These are phyloP conservation scores for Leptodactylus fuscus DNA, from an alignment of 2,113 vertebrate species.

Conservation along the genomic window DNA sequence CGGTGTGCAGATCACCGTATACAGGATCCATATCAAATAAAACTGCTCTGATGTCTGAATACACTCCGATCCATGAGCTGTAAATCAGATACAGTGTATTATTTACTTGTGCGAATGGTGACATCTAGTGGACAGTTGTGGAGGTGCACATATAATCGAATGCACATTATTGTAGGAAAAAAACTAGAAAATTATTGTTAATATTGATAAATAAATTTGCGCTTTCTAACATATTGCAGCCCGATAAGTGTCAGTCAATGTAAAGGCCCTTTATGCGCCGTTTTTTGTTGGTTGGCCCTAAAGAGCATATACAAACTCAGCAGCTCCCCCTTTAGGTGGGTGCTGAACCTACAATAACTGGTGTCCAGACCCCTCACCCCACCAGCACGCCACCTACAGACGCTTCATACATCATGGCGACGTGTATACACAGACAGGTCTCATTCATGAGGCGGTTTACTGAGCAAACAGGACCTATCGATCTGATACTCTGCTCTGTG, in stretches of 20 bases:
- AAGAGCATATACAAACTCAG: too few species aligned
- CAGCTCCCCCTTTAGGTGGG: too few species aligned
- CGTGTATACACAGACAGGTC: background rate
- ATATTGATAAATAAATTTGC: too few species aligned
- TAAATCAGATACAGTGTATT: too few species aligned
- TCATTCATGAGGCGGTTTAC: background rate
- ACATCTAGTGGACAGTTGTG: constrained; percentile 34
- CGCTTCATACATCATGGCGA: background rate
- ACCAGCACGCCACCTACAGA: background rate
- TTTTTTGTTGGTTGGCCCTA: too few species aligned
- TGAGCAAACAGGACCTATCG: background rate
- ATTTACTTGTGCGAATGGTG: too few species aligned
- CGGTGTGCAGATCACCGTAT: background rate
- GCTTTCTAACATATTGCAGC: too few species aligned
- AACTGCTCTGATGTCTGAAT: background rate
- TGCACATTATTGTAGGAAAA: background rate
- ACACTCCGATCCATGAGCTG: background rate
- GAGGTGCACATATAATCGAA: background rate
- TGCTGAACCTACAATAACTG: too few species aligned
- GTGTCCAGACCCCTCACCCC: background rate
- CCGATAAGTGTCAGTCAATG: too few species aligned
- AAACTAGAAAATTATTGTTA: too few species aligned
- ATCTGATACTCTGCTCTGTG: background rate
- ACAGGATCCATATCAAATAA: background rate
- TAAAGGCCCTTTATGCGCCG: too few species aligned